phyloP scores from a whole-genome alignment of 2,113 vertebrate genomes.

The Ptilorrhoa leucosticta region DNA sequence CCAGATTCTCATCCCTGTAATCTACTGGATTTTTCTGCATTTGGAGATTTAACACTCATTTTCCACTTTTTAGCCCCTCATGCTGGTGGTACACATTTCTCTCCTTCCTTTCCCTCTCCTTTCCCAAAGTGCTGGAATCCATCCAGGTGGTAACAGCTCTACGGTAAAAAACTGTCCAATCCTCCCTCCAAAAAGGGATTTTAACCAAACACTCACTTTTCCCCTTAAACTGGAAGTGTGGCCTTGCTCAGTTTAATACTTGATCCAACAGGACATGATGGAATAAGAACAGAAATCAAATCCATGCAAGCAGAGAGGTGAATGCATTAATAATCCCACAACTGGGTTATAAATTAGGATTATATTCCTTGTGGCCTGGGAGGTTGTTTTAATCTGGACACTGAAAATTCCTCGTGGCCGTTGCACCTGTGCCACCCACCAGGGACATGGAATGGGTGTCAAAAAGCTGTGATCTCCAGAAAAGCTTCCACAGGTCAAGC shows the following conservation, averaged over 20 bases:
- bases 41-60: background rate
- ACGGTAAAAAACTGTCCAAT: background rate
- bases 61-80: background rate
- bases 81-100: background rate
- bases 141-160: background rate
- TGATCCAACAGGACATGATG: background rate
- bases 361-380: background rate
- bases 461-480: background rate
- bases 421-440: background rate
- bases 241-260: background rate
- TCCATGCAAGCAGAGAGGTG: background rate
- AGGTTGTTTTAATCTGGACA: background rate
- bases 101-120: background rate
- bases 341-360: background rate
- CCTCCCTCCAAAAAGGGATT: background rate
- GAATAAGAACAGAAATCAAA: background rate
- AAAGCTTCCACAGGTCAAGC: background rate
- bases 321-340: background rate
- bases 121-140: background rate
- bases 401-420: background rate
- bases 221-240: background rate
- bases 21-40: background rate
- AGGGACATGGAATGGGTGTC: background rate
- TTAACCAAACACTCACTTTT: background rate
- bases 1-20: background rate